phyloP scores from a whole-genome alignment of 1,140 invertebrate genomes.

The Leptonema lineaticorne region DNA sequence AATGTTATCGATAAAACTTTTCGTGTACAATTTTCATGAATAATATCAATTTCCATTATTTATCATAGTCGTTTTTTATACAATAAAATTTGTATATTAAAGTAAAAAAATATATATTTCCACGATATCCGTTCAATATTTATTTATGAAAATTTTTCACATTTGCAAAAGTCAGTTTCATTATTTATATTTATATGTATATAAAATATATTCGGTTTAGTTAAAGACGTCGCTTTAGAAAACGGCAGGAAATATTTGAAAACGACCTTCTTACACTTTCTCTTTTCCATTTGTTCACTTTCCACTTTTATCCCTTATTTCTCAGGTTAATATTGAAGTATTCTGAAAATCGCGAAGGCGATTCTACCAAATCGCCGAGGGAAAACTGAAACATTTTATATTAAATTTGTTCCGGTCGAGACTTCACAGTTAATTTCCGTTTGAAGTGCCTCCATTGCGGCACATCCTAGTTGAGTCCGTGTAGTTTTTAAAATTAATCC shows the following conservation, averaged over 20 bases:
- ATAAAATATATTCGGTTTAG: too few species aligned
- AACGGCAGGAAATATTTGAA: background rate
- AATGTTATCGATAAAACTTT: too few species aligned
- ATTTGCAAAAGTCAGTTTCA: too few species aligned
- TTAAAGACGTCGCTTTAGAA: too few species aligned
- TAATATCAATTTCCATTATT: too few species aligned
- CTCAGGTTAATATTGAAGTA: conserved; percentile 1
- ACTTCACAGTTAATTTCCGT: conserved; percentile 19
- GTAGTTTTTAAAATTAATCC: conserved; percentile 15
- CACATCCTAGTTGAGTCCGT: background rate
- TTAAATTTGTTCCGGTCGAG: conserved; percentile 17
- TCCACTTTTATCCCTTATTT: background rate
- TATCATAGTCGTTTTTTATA: too few species aligned
- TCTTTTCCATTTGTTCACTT: background rate
- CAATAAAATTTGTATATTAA: too few species aligned
- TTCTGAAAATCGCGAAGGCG: background rate
- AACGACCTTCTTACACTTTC: background rate
- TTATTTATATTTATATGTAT: background rate
- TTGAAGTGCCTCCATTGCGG: background rate
- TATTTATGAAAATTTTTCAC: background rate
- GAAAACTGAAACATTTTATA: conserved; percentile 19
- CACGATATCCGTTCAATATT: too few species aligned
- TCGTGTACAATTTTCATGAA: too few species aligned
- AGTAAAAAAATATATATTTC: too few species aligned
- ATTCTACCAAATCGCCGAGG: background rate